phyloP scores from a whole-genome alignment of 2,113 vertebrate genomes.

The Limnothrissa miodon region DNA sequence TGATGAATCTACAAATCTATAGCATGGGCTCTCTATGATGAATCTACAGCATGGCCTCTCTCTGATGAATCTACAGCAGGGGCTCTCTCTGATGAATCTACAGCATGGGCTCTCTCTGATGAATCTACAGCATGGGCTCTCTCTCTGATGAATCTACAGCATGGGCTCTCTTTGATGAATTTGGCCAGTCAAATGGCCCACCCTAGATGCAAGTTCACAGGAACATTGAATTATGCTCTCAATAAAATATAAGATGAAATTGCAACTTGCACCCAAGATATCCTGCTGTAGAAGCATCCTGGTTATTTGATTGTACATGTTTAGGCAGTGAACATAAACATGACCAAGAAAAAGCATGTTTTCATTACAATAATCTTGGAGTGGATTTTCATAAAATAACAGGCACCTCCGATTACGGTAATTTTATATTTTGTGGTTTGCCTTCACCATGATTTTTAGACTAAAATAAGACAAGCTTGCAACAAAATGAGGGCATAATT shows the following conservation, averaged over 20 bases:
- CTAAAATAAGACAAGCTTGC: neutral
- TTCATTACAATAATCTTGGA: neutral
- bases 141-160: neutral
- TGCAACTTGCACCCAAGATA: neutral
- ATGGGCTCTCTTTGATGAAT: neutral
- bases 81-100: neutral
- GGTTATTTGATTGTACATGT: neutral
- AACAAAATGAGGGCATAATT: slow-evolving; percentile 7
- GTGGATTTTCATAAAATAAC: neutral
- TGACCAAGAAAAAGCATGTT: neutral
- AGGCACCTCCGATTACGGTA: neutral
- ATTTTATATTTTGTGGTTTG: neutral
- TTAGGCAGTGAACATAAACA: neutral
- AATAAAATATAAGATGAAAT: neutral
- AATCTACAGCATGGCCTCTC: neutral
- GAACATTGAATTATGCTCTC: neutral
- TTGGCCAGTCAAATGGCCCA: too few species aligned
- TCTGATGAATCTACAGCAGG: neutral
- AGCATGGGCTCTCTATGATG: neutral
- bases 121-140: neutral
- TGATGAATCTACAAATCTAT: neutral
- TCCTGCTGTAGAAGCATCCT: neutral
- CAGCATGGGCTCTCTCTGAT: neutral
- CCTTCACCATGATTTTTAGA: neutral
- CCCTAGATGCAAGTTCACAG: neutral